Evolutionary conservation across 2,888 invertebrate genomes (phyloP).

Genomic region (Tigriopus californicus): DNA sequence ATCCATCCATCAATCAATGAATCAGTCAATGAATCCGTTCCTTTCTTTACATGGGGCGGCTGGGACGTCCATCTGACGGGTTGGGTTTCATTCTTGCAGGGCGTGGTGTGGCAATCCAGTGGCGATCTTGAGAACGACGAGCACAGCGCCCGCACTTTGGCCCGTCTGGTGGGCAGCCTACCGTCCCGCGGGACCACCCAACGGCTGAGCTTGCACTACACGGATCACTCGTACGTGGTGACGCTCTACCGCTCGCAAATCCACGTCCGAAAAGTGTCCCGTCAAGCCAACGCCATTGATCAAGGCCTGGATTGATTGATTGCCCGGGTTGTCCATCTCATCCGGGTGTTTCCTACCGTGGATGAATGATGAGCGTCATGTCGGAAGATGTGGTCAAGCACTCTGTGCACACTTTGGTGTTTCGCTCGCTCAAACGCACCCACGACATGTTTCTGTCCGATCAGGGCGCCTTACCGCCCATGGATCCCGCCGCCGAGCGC

Average conservation of each 20-base stretch:
- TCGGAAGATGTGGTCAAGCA: constrained; percentile 66
- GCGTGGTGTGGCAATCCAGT: background rate
- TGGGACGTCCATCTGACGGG: no score
- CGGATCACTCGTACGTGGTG: background rate
- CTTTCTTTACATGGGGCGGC: no score
- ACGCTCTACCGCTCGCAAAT: no score
- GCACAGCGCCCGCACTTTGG: background rate
- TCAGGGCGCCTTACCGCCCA: constrained; percentile 35
- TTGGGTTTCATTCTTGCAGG: background rate
- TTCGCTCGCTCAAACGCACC: constrained; percentile 84
- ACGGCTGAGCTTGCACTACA: background rate
- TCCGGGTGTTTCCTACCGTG: no score
- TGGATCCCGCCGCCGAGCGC: background rate
- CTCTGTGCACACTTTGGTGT: constrained; percentile 89
- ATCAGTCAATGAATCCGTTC: no score
- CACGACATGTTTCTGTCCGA: constrained; percentile 93
- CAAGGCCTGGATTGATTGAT: no score
- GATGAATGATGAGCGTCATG: background rate
- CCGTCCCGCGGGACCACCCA: background rate
- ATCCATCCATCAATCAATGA: no score
- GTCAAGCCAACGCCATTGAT: no score
- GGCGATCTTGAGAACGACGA: constrained; percentile 1
- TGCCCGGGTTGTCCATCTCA: no score
- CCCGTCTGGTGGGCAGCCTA: background rate
- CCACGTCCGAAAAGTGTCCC: no score